Evolutionary conservation across 1,140 invertebrate genomes (phyloP).

Genomic region (Drosophila yakuba): DNA sequence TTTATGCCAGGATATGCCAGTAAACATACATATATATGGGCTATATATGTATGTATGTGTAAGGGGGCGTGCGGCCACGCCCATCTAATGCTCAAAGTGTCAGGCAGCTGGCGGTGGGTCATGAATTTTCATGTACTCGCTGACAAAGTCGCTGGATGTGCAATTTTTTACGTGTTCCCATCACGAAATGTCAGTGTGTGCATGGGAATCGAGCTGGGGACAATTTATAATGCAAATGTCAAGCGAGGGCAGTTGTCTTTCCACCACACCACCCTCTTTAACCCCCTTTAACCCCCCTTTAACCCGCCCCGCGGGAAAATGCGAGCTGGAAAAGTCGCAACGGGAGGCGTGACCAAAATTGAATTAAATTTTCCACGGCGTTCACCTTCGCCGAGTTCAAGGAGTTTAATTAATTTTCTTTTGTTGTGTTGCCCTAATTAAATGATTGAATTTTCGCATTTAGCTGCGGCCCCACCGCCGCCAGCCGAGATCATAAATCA

Average conservation of each 20-base stretch:
- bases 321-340: background rate
- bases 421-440: constrained; percentile 77
- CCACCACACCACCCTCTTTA: no score
- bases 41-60: background rate
- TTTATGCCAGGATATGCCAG: background rate
- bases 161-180: constrained; percentile 81
- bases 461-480: constrained; percentile 42
- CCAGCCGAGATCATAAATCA: constrained; percentile 68
- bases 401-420: constrained; percentile 80
- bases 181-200: constrained; percentile 71
- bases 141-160: constrained; percentile 78
- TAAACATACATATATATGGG: no score
- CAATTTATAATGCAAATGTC: constrained; percentile 82
- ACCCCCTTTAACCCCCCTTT: background rate
- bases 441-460: constrained; percentile 80
- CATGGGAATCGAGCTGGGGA: constrained; percentile 71
- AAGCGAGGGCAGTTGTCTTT: constrained; percentile 52
- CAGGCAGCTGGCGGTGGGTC: constrained; percentile 62
- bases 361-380: constrained; percentile 73
- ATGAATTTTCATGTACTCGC: constrained; percentile 79
- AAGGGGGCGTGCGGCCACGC: constrained; percentile 2
- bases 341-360: constrained; percentile 64
- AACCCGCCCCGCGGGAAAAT: background rate
- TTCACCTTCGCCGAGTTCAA: constrained; percentile 62
- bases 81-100: constrained; percentile 59